Percentiles rank a stretch among this genome's conserved stretches.
phyloP scores from a whole-genome alignment of 2,888 invertebrate species.

The Leptodirus hochenwartii region DNA sequence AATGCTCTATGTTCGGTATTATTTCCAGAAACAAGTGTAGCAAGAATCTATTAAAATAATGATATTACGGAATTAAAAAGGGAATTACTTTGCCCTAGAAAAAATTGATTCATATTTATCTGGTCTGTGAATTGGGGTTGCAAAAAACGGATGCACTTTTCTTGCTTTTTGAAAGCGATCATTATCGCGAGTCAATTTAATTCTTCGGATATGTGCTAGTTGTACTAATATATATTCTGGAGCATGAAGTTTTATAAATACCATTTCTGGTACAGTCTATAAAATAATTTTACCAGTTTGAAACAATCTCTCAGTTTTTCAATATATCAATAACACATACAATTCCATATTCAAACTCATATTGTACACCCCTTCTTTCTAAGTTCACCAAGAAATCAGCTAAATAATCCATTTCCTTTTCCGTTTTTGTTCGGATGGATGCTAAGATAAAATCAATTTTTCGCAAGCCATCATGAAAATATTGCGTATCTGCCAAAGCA shows the following conservation, averaged over 20 bases:
- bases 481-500: constrained; percentile 2
- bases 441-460: constrained; percentile 8
- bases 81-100: no score
- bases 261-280: constrained; percentile 1
- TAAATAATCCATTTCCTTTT: constrained; percentile 4
- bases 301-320: not conserved
- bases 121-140: no score
- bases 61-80: no score
- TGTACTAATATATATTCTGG: no score
- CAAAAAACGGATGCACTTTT: no score
- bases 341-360: constrained; percentile 5
- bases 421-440: not conserved
- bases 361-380: constrained; percentile 5
- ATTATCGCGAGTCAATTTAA: no score
- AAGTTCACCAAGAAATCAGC: constrained; percentile 4
- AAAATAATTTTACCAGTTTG: not conserved
- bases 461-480: constrained; percentile 5
- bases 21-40: no score
- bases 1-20: no score
- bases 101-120: no score
- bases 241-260: constrained; percentile 8
- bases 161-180: no score
- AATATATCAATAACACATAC: not conserved
- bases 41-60: no score
- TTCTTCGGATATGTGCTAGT: no score